Percentiles rank a stretch among this genome's conserved stretches.
Conservation (phyloP, 2,113 vertebrate genomes). For the Xenopus tropicalis region UCB_Xtro_10.0 CM004448.2:92398501-92399000, state of each 20-base stretch:
- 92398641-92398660: not conserved
- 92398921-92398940: too few species aligned
- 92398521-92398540: conserved; percentile 40
- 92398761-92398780: too few species aligned
- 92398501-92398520: conserved; percentile 47
- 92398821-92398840: too few species aligned
- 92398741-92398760: not conserved
- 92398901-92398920: too few species aligned
- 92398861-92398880: too few species aligned
- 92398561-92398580: conserved; percentile 20
- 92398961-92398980: too few species aligned
- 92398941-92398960: too few species aligned
- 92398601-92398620: not conserved
- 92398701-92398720: not conserved
- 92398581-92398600: not conserved
- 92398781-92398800: too few species aligned
- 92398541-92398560: conserved; percentile 48
- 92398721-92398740: not conserved
- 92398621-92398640: not conserved
- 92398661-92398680: not conserved
- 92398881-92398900: too few species aligned
- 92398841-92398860: too few species aligned
- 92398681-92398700: not conserved
- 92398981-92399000: too few species aligned
- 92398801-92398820: too few species aligned